Evolutionary conservation across 2,888 invertebrate genomes (phyloP).

Genomic region (Glyphotaelius pellucidus): DNA sequence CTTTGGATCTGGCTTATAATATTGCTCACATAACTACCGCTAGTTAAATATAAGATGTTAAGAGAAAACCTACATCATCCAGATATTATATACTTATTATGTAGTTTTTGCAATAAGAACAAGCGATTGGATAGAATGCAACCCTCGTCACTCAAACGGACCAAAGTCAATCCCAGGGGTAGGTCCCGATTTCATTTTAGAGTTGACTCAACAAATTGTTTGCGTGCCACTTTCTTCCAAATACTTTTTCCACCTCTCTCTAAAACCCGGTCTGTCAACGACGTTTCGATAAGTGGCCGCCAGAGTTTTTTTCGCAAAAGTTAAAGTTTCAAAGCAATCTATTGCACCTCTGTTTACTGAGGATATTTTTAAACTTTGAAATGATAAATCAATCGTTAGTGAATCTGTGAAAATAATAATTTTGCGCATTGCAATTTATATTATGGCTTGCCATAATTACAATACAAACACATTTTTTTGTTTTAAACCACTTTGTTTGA

Average conservation of each 20-base stretch:
- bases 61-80: too few species aligned
- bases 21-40: too few species aligned
- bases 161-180: background rate
- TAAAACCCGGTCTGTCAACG: background rate
- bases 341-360: conserved; percentile 8
- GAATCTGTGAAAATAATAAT: background rate
- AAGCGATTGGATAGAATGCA: background rate
- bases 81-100: too few species aligned
- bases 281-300: conserved; percentile 37
- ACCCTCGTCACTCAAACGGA: conserved; percentile 8
- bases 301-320: conserved; percentile 15
- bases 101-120: background rate
- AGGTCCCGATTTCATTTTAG: background rate
- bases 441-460: too few species aligned
- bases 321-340: background rate
- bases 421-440: too few species aligned
- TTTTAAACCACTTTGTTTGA: too few species aligned
- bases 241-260: background rate
- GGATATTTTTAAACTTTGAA: background rate
- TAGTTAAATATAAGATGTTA: too few species aligned
- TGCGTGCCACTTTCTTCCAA: background rate
- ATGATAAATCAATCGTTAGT: background rate
- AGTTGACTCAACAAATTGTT: conserved; percentile 47
- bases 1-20: too few species aligned
- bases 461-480: too few species aligned